phyloP scores from a whole-genome alignment of 2,113 vertebrate species.

The Corythornis vintsioides region DNA sequence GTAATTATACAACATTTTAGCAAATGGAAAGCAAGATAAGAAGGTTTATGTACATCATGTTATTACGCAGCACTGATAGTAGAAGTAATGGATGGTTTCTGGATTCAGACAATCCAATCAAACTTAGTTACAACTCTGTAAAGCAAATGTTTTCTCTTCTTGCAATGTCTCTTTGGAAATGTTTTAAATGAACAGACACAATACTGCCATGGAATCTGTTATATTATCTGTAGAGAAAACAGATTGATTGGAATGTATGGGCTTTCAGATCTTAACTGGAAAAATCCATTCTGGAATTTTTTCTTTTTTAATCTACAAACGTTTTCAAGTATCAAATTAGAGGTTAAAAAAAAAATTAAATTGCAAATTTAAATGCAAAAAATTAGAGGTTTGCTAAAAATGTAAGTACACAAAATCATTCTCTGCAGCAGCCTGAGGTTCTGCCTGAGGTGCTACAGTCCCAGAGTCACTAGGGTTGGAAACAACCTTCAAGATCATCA shows the following conservation, averaged over 20 bases:
- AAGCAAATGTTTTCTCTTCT: background rate
- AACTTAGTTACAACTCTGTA: background rate
- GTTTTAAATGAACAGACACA: background rate
- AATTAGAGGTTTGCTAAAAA: background rate
- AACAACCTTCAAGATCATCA: no score
- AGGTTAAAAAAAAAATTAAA: no score
- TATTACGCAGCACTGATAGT: background rate
- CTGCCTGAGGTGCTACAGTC: background rate
- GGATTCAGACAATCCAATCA: constrained; percentile 20
- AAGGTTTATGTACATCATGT: background rate
- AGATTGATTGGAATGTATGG: background rate
- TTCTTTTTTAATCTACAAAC: background rate
- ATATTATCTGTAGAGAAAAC: background rate
- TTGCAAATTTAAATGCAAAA: background rate
- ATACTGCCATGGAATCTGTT: background rate
- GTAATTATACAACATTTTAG: background rate
- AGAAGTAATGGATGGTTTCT: background rate
- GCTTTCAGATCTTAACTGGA: background rate
- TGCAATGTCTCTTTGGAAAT: background rate
- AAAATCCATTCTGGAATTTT: background rate
- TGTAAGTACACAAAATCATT: background rate
- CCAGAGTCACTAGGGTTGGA: no score
- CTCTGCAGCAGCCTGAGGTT: background rate
- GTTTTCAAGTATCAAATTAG: background rate
- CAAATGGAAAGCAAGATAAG: background rate